phyloP scores from a whole-genome alignment of 2,888 invertebrate genomes.

The Hypomecis atomaria region DNA sequence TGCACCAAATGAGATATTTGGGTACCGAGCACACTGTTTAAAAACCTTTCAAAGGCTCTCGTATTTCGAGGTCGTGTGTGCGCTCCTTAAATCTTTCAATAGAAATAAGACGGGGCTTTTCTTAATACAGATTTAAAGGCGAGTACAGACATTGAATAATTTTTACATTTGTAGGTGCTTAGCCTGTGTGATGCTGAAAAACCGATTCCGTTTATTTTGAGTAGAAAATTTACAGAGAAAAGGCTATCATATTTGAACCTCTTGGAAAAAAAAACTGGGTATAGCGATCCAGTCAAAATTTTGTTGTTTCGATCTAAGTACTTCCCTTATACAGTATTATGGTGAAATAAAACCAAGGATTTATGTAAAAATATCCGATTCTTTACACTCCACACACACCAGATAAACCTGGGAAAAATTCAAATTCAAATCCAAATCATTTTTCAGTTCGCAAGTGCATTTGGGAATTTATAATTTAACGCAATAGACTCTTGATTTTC shows the following conservation, averaged over 20 bases:
- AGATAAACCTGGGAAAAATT: too few species aligned
- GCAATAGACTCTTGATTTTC: too few species aligned
- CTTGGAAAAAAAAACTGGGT: neutral
- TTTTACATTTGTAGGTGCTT: slow-evolving; percentile 23
- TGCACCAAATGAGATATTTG: slow-evolving; percentile 5
- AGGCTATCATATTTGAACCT: neutral
- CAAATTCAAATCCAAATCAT: too few species aligned
- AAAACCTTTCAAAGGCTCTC: slow-evolving; percentile 20
- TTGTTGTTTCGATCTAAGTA: too few species aligned
- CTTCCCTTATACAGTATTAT: too few species aligned
- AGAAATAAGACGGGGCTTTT: slow-evolving; percentile 31
- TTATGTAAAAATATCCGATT: too few species aligned
- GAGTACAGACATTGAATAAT: slow-evolving; percentile 29
- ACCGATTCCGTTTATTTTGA: slow-evolving; percentile 12
- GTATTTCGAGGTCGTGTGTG: slow-evolving; percentile 21
- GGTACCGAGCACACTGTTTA: neutral
- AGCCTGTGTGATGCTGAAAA: slow-evolving; percentile 10
- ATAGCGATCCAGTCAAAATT: too few species aligned
- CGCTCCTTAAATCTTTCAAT: slow-evolving; percentile 28
- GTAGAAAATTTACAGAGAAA: neutral
- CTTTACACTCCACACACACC: too few species aligned
- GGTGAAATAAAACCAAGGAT: too few species aligned
- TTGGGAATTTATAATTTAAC: too few species aligned
- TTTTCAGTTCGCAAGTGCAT: too few species aligned
- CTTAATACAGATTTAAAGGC: slow-evolving; percentile 29